Base-by-base conservation (phyloP, 2,797 vertebrate genomes). In the Tachyglossus aculeatus region DNA sequence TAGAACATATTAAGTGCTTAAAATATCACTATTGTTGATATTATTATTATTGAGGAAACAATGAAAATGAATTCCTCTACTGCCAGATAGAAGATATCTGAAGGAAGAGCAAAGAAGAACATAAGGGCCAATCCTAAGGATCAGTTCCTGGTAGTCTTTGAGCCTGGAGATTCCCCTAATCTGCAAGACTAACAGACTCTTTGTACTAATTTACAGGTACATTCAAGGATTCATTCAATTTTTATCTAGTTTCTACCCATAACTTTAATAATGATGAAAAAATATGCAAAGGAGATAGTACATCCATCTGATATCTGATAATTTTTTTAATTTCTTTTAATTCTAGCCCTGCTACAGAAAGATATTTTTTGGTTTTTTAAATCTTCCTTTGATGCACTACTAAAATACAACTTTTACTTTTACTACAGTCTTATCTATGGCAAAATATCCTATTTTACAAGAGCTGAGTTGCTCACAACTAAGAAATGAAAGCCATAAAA, bases 311-410 rank as follows among this genome's bases (percentile, higher is more conserved):
- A 75, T 44, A 15, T 32, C 50, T 66, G 66, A 62, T 50, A 68
- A 68, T 78, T 79, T 81, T 44, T 47, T 64, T 71, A 76, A 81
- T 74, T 73, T 53, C 56, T 85, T 85, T 83, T 85, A 83, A 85
- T 85, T 83, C 68, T 81, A 83, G 74, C 71, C 68, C 74, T 76
- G 56, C 71, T 81, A 76, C 32, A 81, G 41, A 37, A 33, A 47
- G 54, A 65, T 1, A 5, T 83, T 78, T 81, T 87, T 83, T 78
- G 73, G 71, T 69, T 85, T 74, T 68, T 71, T 74, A 67, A 76
- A 71, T 59, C 44, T 78, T 45, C 37, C 61, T 39, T 75, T 70
- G 57, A 58, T 78, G 67, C 39, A 64, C 19, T 78, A 51, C 57
- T 63, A 66, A 77, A 52, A 53, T 68, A 71, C 73, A 76, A 51